Evolutionary conservation across 1,140 invertebrate species (phyloP), one percentile per base, ranked within the genome.

Genomic region (Formica selysi): DNA sequence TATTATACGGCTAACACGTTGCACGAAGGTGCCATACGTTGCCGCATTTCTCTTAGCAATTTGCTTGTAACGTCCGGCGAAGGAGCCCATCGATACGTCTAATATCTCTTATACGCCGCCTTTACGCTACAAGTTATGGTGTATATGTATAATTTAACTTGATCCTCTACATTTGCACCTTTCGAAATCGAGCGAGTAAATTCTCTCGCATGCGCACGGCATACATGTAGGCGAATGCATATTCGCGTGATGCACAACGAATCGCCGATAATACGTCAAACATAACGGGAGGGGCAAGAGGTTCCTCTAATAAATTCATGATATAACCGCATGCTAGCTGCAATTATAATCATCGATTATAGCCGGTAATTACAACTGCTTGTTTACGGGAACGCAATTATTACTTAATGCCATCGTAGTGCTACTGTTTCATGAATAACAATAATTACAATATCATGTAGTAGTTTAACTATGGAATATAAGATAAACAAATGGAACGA

Each of bases 341-440:
- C 79, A 74, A 83, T 74, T 83, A 74, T 13, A 83, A 74, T 83
- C 38, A 83, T 83, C 57, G 68, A 74, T 83, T 83, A 74, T 44
- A 61, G 54, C 51, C 26, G 67, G 19, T 83, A 83, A 83, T 83
- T 73, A 83, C 54, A 73, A 74, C 68, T 54, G 36, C 29, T 61
- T 83, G 68, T 83, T 83, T 83, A 44, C 68, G 36, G 3, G 57
- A 83, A 83, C 38, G 54, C 54, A 73, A 83, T 83, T 83, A 83
- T 83, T 83, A 61, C 38, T 73, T 74, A 74, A 83, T 29, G 68
- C 29, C 68, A 59, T 73, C 38, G 26, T 48, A n/a, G 16, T 36
- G 38, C 54, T 44, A 73, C 16, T 54, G 62, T 61, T 83, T 48
- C 68, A 41, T 80, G 57, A 80, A 80, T 81, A 59, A 61, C 67